Conservation (phyloP, 2,888 invertebrate genomes). For the Tetrapedia diversipes region DNA sequence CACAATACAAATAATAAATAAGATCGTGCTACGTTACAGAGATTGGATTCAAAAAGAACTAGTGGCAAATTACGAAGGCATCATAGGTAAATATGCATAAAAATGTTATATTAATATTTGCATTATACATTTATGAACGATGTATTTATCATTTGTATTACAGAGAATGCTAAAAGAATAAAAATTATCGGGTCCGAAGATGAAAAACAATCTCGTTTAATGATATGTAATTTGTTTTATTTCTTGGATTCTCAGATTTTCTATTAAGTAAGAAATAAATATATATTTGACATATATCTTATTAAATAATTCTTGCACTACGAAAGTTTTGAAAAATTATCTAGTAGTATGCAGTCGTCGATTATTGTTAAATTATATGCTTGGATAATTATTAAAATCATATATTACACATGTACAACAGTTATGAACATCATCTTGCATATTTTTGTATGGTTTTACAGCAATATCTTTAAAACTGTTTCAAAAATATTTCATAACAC, state of each 20-base stretch:
- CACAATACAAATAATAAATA: conserved; percentile 76
- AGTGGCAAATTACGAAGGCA: conserved; percentile 70
- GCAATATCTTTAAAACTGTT: neutral
- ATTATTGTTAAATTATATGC: neutral
- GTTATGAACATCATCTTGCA: conserved; percentile 16
- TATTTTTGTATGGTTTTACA: conserved; percentile 6
- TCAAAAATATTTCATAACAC: conserved; percentile 35
- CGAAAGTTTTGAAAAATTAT: conserved; percentile 10
- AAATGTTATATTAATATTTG: conserved; percentile 8
- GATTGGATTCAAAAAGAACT: conserved; percentile 75
- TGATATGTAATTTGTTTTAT: conserved; percentile 80
- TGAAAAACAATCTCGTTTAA: conserved; percentile 76
- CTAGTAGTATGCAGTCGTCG: conserved; percentile 28
- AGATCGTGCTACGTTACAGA: conserved; percentile 75
- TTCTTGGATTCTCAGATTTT: conserved; percentile 77
- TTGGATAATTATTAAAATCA: conserved; percentile 10
- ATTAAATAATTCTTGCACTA: conserved; percentile 2
- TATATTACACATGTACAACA: neutral
- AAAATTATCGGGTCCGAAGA: conserved; percentile 75
- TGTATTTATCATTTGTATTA: conserved; percentile 53
- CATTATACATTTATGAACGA: neutral
- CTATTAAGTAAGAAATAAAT: conserved; percentile 65
- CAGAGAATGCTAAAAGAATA: conserved; percentile 79
- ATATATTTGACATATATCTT: conserved; percentile 5
- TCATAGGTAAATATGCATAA: conserved; percentile 73